phyloP scores from a whole-genome alignment of 1,140 invertebrate species.

The Lineus longissimus region DNA sequence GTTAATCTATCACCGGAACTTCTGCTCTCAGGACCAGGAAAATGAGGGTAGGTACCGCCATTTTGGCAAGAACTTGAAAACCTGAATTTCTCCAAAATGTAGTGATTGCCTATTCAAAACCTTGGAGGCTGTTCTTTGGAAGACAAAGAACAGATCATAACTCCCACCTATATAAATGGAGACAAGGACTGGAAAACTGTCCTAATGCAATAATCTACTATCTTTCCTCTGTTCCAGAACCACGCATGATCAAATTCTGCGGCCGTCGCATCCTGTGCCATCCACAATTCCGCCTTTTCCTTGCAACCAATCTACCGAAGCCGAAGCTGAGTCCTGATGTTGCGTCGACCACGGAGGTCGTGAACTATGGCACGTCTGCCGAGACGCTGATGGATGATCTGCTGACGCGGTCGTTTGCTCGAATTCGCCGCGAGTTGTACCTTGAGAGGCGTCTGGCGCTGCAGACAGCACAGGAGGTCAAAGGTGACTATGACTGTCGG shows the following conservation, averaged over 20 bases:
- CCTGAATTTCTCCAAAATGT: too few species aligned
- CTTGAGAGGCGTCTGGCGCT: constrained; percentile 33
- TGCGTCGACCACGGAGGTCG: constrained; percentile 39
- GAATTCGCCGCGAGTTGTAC: constrained; percentile 40
- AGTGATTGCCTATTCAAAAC: too few species aligned
- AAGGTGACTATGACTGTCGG: background rate
- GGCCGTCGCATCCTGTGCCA: constrained; percentile 45
- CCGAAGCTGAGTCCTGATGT: constrained; percentile 41
- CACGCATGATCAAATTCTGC: constrained; percentile 46
- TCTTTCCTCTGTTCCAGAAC: too few species aligned
- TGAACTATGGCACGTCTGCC: constrained; percentile 47
- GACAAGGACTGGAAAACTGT: too few species aligned
- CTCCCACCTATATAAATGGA: too few species aligned
- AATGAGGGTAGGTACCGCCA: constrained; percentile 42
- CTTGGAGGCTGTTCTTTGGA: too few species aligned
- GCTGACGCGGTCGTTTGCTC: constrained; percentile 42
- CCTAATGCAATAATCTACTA: too few species aligned
- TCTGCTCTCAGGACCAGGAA: constrained; percentile 29
- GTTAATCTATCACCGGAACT: constrained; percentile 46
- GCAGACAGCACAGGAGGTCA: constrained; percentile 30
- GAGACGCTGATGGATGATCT: constrained; percentile 48
- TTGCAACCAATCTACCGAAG: constrained; percentile 38
- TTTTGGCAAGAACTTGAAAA: too few species aligned
- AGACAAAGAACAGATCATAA: too few species aligned
- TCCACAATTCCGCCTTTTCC: constrained; percentile 42